Percentiles rank a stretch among this genome's conserved stretches.
These are phyloP conservation scores for Psammodynastes pulverulentus DNA, from an alignment of 2,113 vertebrate species.

Conservation along the genomic window DNA sequence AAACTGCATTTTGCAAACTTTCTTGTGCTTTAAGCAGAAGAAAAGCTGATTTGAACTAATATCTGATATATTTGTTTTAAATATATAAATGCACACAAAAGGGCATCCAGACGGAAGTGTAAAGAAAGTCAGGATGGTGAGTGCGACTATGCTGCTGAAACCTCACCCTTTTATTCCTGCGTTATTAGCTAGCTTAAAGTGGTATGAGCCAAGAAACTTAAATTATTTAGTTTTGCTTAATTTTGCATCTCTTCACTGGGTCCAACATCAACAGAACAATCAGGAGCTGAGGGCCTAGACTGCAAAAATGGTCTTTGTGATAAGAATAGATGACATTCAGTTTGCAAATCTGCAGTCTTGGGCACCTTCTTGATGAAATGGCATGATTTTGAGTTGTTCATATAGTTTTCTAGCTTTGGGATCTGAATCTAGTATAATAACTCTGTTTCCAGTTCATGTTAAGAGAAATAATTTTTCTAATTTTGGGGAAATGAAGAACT, in stretches of 20 bases:
- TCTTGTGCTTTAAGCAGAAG: background rate
- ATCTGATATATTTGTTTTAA: background rate
- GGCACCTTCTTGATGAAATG: background rate
- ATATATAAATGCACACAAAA: background rate
- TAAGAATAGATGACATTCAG: background rate
- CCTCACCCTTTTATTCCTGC: background rate
- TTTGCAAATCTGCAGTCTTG: background rate
- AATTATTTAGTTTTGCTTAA: background rate
- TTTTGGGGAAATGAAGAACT: background rate
- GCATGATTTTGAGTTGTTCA: background rate
- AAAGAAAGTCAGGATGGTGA: background rate
- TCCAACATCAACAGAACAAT: background rate
- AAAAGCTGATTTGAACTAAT: background rate
- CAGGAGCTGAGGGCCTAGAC: background rate
- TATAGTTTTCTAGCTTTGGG: background rate
- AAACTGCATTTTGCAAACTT: background rate
- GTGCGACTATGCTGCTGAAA: background rate
- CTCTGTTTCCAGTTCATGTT: background rate
- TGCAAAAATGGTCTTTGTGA: slow-evolving; percentile 3
- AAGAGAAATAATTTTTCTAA: slow-evolving; percentile 13
- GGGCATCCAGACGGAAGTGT: background rate
- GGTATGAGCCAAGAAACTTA: background rate
- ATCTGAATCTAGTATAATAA: background rate
- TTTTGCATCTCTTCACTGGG: background rate
- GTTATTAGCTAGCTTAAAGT: background rate